Conservation (phyloP, 2,797 vertebrate species). For the Enteromius radiatus region DNA sequence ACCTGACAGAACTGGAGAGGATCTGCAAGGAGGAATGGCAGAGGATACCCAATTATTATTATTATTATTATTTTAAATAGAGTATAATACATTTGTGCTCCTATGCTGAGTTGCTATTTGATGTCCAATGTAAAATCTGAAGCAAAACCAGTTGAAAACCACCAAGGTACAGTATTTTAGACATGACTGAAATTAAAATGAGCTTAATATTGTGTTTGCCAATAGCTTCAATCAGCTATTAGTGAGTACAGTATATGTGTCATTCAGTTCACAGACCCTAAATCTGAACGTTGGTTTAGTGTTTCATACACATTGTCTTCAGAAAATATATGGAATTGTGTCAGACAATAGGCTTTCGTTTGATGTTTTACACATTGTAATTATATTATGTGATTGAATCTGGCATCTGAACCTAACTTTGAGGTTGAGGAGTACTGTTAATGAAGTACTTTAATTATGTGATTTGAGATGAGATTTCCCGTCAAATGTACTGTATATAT, state of each 20-base stretch:
- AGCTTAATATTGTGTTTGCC: not conserved
- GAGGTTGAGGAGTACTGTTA: constrained; percentile 12
- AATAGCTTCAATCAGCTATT: not conserved
- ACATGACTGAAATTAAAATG: not conserved
- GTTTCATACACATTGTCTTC: constrained; percentile 6
- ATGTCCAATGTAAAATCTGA: no score
- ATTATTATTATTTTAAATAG: no score
- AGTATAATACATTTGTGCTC: no score
- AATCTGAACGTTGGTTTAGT: not conserved
- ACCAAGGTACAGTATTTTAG: no score
- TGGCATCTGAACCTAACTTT: constrained; percentile 12
- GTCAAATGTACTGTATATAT: not conserved
- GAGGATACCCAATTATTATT: no score
- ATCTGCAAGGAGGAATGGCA: no score
- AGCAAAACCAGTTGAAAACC: no score
- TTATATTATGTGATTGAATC: constrained; percentile 23
- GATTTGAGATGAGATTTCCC: no score
- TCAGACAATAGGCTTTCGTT: not conserved
- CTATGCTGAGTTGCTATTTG: no score
- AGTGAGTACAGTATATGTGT: constrained; percentile 8
- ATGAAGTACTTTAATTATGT: constrained; percentile 21
- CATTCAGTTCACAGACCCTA: constrained; percentile 5
- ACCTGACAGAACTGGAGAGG: no score
- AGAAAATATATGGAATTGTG: not conserved
- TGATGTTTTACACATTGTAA: not conserved